Evolutionary conservation across 92 coral and sea anemone genomes (phyloP), one percentile per base, ranked within the genome.

Genomic region (Metridium senile): DNA sequence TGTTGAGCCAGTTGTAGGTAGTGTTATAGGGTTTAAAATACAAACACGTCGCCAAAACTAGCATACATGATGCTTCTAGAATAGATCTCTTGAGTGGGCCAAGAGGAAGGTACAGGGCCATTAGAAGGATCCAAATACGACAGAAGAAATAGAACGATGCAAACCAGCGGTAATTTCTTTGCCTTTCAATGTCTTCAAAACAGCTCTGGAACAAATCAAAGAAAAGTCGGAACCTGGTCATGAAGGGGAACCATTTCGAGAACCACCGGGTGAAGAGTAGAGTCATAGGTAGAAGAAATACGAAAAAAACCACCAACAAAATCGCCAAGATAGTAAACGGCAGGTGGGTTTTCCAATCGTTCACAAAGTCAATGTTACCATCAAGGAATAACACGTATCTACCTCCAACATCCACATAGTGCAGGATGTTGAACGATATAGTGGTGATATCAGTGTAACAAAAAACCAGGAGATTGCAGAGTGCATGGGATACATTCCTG

Each of bases 131-230:
- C 71, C 59, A 81, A 71, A 92, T 77, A 18, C 99, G 97, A 64
- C 96, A 87, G 9, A 92, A 71, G 83, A 95, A 92, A 65, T 95
- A 95, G 67, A 84, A 95, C 19, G 91, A 97, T 2, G 99, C 91
- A 85, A 93, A 95, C 99, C 99, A 95, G 19, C 97, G 82, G 63
- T 84, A 85, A 26, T 79, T 70, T 47, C 84, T 79, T 26, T 59
- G 58, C 62, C 56, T 79, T 26, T 57, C 77, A 28, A 71, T 81
- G 27, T 85, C 91, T 58, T 70, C 87, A 63, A 79, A 91, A 62
- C 94, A 93, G 52, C 82, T 76, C 78, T 94, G 98, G 72, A 94
- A 89, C 18, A 82, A 71, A 80, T 94, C 94, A n/a, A 94, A 94
- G 73, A 89, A 84, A 26, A 90, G 84, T 16, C 89, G 84, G 72